These are phyloP conservation scores for Calliopum simillimum DNA, from an alignment of 2,888 invertebrate genomes.

Conservation along the genomic window DNA sequence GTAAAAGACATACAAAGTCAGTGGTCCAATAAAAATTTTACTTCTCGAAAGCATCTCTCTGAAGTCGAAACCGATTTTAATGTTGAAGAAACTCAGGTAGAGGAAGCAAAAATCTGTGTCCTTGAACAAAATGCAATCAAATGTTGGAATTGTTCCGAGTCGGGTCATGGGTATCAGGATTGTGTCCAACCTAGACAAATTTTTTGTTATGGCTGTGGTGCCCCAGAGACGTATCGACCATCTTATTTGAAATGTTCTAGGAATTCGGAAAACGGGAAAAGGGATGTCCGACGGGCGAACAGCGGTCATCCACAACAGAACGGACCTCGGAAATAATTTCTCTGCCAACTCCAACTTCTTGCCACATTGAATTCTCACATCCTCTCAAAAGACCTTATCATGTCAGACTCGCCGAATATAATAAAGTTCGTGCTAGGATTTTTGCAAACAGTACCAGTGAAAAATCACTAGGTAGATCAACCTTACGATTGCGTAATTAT, in stretches of 20 bases:
- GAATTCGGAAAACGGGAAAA: constrained; percentile 17
- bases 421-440: not conserved
- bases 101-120: no score
- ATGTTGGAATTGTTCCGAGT: not conserved
- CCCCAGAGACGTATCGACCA: not conserved
- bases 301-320: not conserved
- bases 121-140: not conserved
- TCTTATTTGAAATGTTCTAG: not conserved
- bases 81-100: no score
- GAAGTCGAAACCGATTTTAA: not conserved
- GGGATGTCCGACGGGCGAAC: not conserved
- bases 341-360: no score
- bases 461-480: not conserved
- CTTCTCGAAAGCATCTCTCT: no score
- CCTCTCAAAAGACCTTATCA: not conserved
- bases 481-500: not conserved
- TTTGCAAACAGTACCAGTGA: not conserved
- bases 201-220: constrained; percentile 6
- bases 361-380: no score
- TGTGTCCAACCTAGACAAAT: not conserved
- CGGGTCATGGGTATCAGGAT: not conserved
- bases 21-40: no score
- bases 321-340: no score
- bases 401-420: not conserved
- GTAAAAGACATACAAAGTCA: constrained; percentile 27